Percentiles rank a stretch among this genome's conserved stretches.
Evolutionary conservation across 1,140 invertebrate species (phyloP).

Genomic region (Heliconius hewitsoni): DNA sequence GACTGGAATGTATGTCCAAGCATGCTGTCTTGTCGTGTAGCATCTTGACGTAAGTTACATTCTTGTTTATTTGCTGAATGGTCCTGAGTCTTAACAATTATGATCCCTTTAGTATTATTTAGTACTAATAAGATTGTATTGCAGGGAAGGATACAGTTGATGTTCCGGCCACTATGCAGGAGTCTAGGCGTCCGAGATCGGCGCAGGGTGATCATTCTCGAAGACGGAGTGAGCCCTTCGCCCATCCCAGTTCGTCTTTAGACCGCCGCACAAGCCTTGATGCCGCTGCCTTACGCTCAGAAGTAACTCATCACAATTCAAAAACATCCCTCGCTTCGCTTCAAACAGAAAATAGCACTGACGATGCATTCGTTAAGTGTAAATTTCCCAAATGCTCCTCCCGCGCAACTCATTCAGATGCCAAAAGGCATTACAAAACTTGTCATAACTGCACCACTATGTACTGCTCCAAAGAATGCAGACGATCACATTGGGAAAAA

Average conservation of each 20-base stretch:
- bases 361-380: conserved; percentile 85
- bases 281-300: conserved; percentile 56
- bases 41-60: conserved; percentile 39
- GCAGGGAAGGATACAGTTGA: conserved; percentile 81
- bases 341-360: conserved; percentile 76
- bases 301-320: conserved; percentile 70
- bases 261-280: conserved; percentile 72
- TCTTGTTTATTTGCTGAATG: conserved; percentile 46
- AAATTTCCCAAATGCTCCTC: conserved; percentile 89
- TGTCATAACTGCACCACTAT: conserved; percentile 97
- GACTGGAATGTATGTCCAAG: conserved; percentile 47
- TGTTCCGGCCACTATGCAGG: conserved; percentile 69
- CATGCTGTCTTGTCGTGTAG: conserved; percentile 54
- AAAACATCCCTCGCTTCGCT: conserved; percentile 72
- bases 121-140: conserved; percentile 31
- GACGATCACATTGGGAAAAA: conserved; percentile 93
- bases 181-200: conserved; percentile 62
- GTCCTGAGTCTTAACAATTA: conserved; percentile 63
- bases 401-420: conserved; percentile 84
- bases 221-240: conserved; percentile 74
- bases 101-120: background rate
- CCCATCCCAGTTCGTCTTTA: conserved; percentile 57
- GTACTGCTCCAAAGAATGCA: conserved; percentile 92
- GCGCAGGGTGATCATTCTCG: conserved; percentile 66
- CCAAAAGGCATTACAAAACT: conserved; percentile 89